Evolutionary conservation across 2,113 vertebrate genomes (phyloP), one percentile per base, ranked within the genome.

Genomic region (Cyanoderma ruficeps): DNA sequence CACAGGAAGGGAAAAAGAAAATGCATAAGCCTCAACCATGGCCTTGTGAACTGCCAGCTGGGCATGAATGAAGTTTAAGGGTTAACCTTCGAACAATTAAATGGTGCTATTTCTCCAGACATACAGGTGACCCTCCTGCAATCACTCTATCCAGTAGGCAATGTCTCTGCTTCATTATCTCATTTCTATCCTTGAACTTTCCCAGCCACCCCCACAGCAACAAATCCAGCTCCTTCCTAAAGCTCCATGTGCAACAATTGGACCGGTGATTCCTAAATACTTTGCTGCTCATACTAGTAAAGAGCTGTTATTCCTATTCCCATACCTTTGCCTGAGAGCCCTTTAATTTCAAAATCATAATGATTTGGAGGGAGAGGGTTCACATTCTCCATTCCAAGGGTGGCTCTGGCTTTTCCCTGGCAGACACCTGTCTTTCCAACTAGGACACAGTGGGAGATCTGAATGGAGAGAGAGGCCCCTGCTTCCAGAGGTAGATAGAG

Each of bases 21-120:
- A 44, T 23, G 14, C 18, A 6, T 18, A 33, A 82, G 15, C 25
- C 16, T 49, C 81, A 82, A 53, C 19, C 3, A 7, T 52, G 37
- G 83, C 80, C 35, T 46, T 59, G 80, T 84, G 77, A 92, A 92
- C 59, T 74, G 16, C 20, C 79, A 53, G 42, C 12, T 61, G 67
- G 42, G 50, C 16, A 42, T 35, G 50, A 60, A 65, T 42, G 55
- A 57, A 81, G 59, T 27, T 90, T 24, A 77, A 65, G 28, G 33
- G 55, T 77, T 88, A 86, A 92, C 83, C 21, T 83, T 87, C 35
- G 42, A 83, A 10, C 46, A 83, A 22, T 61, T 71, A 91, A 39
- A 60, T 63, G 49, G 47, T 41, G 33, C 15, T 37, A 2, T 6
- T 84, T 72, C 44, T 82, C 28, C 5, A 23, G 55, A 41, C 50